Evolutionary conservation across 1,140 invertebrate genomes (phyloP).

Genomic region (Neoseiulus cucumeris): DNA sequence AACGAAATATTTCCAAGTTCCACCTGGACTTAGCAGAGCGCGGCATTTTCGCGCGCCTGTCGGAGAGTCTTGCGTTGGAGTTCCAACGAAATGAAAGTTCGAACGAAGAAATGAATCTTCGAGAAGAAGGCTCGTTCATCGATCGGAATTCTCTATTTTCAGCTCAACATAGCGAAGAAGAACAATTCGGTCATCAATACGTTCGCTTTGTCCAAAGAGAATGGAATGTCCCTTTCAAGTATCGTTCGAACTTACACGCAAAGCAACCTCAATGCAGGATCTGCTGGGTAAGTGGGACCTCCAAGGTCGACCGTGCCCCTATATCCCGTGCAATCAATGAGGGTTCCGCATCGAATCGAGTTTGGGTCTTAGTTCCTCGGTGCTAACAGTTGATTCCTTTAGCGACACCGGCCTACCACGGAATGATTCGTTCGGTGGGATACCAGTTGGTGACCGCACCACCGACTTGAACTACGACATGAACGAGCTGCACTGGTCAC

Average conservation of each 20-base stretch:
- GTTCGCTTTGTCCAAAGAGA: background rate
- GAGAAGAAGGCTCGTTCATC: too few species aligned
- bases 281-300: background rate
- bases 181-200: slow-evolving; percentile 5
- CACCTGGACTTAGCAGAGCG: too few species aligned
- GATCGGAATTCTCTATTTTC: background rate
- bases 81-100: too few species aligned
- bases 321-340: too few species aligned
- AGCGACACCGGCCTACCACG: background rate
- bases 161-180: slow-evolving; percentile 5
- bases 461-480: slow-evolving; percentile 1
- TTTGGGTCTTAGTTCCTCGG: too few species aligned
- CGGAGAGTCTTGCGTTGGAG: too few species aligned
- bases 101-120: too few species aligned
- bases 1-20: too few species aligned
- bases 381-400: too few species aligned
- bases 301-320: too few species aligned
- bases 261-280: background rate
- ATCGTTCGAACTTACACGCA: slow-evolving; percentile 9
- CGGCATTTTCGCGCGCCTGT: too few species aligned
- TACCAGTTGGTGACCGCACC: background rate
- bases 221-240: slow-evolving; percentile 8
- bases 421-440: slow-evolving; percentile 1
- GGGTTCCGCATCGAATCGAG: too few species aligned
- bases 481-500: slow-evolving; percentile 12